Conservation (phyloP, 1,140 invertebrate species). For the Papilio helenus region DNA sequence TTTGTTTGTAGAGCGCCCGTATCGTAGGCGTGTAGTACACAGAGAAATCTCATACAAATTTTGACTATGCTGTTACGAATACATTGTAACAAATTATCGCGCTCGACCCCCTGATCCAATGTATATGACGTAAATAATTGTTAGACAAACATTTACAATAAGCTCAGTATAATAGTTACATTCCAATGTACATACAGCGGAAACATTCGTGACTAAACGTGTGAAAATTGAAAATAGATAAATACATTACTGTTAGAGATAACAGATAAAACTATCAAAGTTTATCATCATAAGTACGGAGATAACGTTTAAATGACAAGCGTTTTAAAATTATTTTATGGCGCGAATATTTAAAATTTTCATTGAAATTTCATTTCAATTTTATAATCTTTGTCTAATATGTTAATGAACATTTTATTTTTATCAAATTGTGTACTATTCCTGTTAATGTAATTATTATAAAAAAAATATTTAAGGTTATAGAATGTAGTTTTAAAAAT, state of each 20-base stretch:
- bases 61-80: no score
- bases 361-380: neutral
- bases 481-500: slow-evolving; percentile 32
- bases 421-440: neutral
- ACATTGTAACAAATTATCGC: no score
- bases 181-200: slow-evolving; percentile 9
- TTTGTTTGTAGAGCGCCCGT: no score
- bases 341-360: neutral
- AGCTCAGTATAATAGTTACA: neutral
- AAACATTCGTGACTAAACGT: slow-evolving; percentile 27
- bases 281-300: slow-evolving; percentile 1
- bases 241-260: slow-evolving; percentile 12
- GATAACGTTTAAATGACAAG: neutral
- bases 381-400: neutral
- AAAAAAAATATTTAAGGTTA: neutral
- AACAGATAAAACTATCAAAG: slow-evolving; percentile 30
- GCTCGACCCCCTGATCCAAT: neutral
- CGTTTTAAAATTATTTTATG: slow-evolving; percentile 2
- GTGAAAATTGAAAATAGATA: slow-evolving; percentile 31
- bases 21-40: no score
- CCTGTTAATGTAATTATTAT: neutral
- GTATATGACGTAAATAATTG: neutral
- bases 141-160: neutral
- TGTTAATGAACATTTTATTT: neutral
- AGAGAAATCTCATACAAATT: no score